Conservation (phyloP, 2,888 invertebrate species). For the Zonitis immaculata region DNA sequence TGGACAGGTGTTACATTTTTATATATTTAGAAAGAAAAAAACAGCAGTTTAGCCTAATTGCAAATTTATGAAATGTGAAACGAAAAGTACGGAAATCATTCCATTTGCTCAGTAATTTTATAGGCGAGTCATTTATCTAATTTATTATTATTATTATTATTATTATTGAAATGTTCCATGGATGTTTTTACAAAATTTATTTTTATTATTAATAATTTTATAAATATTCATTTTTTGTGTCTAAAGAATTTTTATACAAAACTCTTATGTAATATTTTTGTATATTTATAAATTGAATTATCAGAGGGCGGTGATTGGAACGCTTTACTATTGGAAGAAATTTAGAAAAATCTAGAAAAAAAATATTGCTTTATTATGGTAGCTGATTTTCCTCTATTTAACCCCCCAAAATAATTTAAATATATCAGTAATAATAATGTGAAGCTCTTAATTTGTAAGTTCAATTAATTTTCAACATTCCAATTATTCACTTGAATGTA, state of each 20-base stretch:
- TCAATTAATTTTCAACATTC: slow-evolving; percentile 14
- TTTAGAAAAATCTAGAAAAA: background rate
- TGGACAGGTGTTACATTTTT: slow-evolving; percentile 7
- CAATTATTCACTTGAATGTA: slow-evolving; percentile 19
- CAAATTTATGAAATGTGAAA: background rate
- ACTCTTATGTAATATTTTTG: slow-evolving; percentile 14
- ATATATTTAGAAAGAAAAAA: no score
- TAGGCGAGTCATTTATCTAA: slow-evolving; percentile 12
- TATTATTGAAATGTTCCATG: no score
- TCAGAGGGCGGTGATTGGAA: slow-evolving; percentile 18
- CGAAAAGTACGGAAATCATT: slow-evolving; percentile 15
- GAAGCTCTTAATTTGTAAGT: background rate
- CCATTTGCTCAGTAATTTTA: slow-evolving; percentile 20
- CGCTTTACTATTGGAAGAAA: slow-evolving; percentile 6
- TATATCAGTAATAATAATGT: background rate
- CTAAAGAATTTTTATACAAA: slow-evolving; percentile 7
- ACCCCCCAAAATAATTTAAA: background rate
- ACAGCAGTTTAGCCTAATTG: slow-evolving; percentile 4
- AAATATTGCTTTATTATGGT: slow-evolving; percentile 11
- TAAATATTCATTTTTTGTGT: slow-evolving; percentile 5
- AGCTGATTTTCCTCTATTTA: slow-evolving; percentile 10
- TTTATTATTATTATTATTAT: slow-evolving; percentile 7
- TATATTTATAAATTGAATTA: slow-evolving; percentile 14
- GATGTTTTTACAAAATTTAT: slow-evolving; percentile 7
- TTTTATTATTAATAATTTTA: slow-evolving; percentile 5